Conservation (phyloP, 2,888 invertebrate genomes). For the Hymenopus coronatus region DNA sequence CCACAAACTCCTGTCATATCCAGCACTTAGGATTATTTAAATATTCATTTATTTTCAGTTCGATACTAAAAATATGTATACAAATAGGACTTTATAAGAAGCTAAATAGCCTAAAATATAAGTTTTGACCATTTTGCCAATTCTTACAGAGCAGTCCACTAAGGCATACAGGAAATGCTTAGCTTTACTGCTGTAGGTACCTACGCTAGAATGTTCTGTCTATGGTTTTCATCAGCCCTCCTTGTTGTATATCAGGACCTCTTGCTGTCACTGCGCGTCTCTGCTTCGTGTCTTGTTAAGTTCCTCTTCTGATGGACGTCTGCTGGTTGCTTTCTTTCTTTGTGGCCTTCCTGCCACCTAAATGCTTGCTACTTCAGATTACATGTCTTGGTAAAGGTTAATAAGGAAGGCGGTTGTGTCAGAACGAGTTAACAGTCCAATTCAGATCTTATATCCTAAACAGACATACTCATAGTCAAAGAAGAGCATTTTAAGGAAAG, state of each 20-base stretch:
- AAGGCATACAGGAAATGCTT: not conserved
- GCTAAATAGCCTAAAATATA: no score
- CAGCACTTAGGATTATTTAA: no score
- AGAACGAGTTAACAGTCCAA: not conserved
- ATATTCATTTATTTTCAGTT: no score
- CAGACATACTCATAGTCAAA: not conserved
- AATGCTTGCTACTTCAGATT: not conserved
- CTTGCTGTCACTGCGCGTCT: not conserved
- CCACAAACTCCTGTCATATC: no score
- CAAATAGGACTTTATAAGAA: no score
- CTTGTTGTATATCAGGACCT: conserved; percentile 10
- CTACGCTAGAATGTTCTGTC: not conserved
- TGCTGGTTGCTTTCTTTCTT: conserved; percentile 1
- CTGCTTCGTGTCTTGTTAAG: conserved; percentile 16
- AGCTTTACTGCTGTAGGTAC: not conserved
- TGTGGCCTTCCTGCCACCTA: not conserved
- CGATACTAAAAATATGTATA: no score
- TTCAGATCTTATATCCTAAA: not conserved
- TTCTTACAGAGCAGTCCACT: no score
- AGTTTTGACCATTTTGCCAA: no score
- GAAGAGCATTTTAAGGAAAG: not conserved
- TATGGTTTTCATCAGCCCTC: conserved; percentile 3
- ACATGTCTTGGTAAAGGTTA: not conserved
- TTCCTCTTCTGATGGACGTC: conserved; percentile 4
- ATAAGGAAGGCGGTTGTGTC: not conserved